Evolutionary conservation across 2,888 invertebrate genomes (phyloP), one percentile per base, ranked within the genome.

Genomic region (Tiphia femorata): DNA sequence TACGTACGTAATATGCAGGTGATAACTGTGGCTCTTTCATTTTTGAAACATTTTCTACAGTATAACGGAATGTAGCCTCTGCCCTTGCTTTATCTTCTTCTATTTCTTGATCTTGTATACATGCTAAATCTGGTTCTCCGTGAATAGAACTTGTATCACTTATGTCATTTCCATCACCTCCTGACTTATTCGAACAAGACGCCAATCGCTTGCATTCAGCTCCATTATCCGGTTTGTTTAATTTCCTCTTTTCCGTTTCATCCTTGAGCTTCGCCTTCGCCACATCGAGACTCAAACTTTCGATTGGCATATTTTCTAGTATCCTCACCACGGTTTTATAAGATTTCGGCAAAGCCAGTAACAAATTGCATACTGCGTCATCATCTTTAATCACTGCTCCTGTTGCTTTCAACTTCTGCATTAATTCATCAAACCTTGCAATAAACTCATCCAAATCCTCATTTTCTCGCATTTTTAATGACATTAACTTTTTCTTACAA

Each of bases 321-420:
- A 46, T 35, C 1, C 43, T 54, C 6, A 49, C 43, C 12, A 54
- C 40, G 19, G 41, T 30, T 16, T 53, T 37, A 10, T 35, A 51
- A 14, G 37, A 44, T 37, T 44, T 35, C 2, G 51, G 51, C 20
- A 51, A 17, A 16, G 48, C 30, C 14, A 53, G 41, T 27, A 48
- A 16, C 5, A 48, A 19, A 21, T 20, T 40, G 8, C 53, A 48
- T 6, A 48, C 27, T 1, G 62, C 49, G 52, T 72, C 72, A 8
- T 42, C 50, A 35, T 72, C 65, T 41, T 71, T 66, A 25, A 71
- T 59, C 19, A 37, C 67, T 7, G 70, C 73, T 14, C 69, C 72
- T 16, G 60, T 62, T 33, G 58, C 53, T 37, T 64, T 73, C 6
- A 73, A 60, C 53, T 69, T 64, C 25, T 64, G 37, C 23, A 70